Base-by-base conservation (phyloP, 2,113 vertebrate species). In the Oceanites oceanicus region DNA sequence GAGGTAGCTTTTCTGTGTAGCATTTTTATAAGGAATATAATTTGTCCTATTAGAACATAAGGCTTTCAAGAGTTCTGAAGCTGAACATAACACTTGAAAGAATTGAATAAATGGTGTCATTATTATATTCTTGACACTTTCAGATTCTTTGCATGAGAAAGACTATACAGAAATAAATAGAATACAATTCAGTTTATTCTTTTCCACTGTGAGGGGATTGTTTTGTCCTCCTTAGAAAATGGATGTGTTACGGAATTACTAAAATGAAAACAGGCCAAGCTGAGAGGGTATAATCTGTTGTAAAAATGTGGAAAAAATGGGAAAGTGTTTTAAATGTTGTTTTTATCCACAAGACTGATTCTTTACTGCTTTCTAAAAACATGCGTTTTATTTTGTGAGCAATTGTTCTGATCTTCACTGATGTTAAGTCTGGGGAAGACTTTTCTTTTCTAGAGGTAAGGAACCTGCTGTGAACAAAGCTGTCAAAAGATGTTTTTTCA, bases 51-150 rank as follows among this genome's bases (percentile, higher is more conserved):
- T 86, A 53, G 83, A 91, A 74, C 10, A 26, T 34, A 38, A 85
- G 47, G 38, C 68, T 94, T 86, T 93, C 90, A 90, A 74, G 50
- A 42, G 52, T 67, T 81, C 52, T 67, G 36, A 53, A 71, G n/a
- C 70, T 84, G 62, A 81, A 67, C 52, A 47, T 67, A 85, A 23
- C 32, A 89, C 59, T 77, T 81, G 65, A 77, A 95, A 83, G 68
- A 86, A 80, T 13, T 77, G 83, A 63, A 88, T 92, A 88, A 95
- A 88, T 80, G 50, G 25, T 92, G 63, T 88, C 70, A 68, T 90
- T 86, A 61, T 77, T 86, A 58, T n/a, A 83, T 80, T 68, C 34
- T 76, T 84, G 89, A 55, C 32, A 55, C 68, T 88, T 91, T 59
- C 32, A 17, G 65, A 40, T 66, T 45, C 67, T 49, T 79, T 71